Evolutionary conservation across 2,113 vertebrate species (phyloP).

Genomic region (Hypanus sabinus): DNA sequence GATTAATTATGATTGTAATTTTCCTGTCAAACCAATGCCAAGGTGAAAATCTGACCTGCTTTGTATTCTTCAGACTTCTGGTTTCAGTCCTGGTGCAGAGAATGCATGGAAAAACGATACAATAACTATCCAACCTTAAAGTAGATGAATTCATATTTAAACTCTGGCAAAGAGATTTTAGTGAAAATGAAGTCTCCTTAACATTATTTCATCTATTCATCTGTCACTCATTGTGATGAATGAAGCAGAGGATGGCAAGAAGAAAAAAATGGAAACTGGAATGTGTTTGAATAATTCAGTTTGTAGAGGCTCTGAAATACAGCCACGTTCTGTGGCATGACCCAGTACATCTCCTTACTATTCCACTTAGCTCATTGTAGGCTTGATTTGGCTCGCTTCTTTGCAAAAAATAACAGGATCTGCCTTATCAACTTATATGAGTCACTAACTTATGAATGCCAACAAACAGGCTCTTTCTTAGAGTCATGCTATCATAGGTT

Average conservation of each 20-base stretch:
- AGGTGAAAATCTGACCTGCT: not conserved
- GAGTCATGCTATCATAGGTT: not conserved
- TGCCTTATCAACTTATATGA: not conserved
- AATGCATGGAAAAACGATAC: not conserved
- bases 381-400: not conserved
- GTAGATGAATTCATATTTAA: not conserved
- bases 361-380: not conserved
- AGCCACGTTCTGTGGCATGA: not conserved
- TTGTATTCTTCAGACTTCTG: not conserved
- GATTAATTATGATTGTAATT: constrained; percentile 25
- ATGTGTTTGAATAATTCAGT: not conserved
- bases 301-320: not conserved
- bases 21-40: constrained; percentile 11
- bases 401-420: not conserved
- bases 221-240: not conserved
- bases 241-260: not conserved
- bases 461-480: not conserved
- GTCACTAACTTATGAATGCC: not conserved
- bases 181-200: constrained; percentile 10
- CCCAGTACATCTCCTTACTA: not conserved
- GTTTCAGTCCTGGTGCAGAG: not conserved
- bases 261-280: constrained; percentile 10
- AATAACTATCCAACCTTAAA: not conserved
- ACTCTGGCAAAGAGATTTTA: not conserved
- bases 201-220: not conserved